phyloP scores from a whole-genome alignment of 2,888 invertebrate species.

The Adineta ricciae region DNA sequence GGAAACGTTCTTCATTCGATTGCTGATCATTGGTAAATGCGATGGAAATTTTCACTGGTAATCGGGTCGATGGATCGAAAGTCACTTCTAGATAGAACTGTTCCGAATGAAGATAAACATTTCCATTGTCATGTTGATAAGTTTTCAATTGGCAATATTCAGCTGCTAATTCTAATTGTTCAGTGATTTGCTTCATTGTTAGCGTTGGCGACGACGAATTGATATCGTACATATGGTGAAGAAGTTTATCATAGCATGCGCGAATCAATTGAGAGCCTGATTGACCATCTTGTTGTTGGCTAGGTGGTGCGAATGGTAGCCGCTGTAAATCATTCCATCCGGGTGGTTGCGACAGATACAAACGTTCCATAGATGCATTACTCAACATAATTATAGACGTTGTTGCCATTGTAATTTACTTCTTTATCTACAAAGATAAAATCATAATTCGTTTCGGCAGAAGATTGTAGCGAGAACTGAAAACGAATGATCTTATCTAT shows the following conservation, averaged over 20 bases:
- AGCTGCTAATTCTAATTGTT: conserved; percentile 14
- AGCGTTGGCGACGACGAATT: neutral
- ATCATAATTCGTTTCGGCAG: no score
- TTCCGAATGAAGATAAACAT: neutral
- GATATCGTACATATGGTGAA: neutral
- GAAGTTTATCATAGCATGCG: neutral
- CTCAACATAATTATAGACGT: neutral
- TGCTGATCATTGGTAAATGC: neutral
- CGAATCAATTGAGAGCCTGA: neutral
- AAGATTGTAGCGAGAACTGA: no score
- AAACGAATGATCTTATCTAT: no score
- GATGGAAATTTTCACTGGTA: neutral
- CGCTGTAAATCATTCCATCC: neutral
- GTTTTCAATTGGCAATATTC: conserved; percentile 2
- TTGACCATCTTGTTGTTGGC: neutral
- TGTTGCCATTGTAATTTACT: neutral
- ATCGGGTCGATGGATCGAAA: neutral
- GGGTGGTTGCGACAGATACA: neutral
- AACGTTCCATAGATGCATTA: conserved; percentile 1
- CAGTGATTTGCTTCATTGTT: neutral
- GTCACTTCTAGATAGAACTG: neutral
- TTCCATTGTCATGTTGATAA: neutral
- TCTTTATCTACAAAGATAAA: neutral
- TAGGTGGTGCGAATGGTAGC: neutral
- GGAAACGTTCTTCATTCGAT: neutral